Conservation (phyloP, 2,113 vertebrate species). For the Athene noctua region DNA sequence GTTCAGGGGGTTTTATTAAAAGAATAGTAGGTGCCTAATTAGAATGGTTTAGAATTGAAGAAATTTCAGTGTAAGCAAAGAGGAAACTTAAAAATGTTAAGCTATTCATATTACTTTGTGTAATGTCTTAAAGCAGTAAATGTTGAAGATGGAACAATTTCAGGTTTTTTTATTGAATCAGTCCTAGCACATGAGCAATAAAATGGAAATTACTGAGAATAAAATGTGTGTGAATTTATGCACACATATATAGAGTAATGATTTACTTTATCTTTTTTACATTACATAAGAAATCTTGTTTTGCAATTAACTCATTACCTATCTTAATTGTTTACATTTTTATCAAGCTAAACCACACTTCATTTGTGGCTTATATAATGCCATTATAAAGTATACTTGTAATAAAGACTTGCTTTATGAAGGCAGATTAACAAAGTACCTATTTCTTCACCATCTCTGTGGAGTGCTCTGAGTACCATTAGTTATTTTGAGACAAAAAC, state of each 20-base stretch:
- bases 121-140: background rate
- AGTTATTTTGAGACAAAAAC: background rate
- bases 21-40: background rate
- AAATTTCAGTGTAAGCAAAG: background rate
- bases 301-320: background rate
- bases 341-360: background rate
- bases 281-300: background rate
- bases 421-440: background rate
- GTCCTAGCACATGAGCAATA: background rate
- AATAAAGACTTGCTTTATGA: conserved; percentile 10
- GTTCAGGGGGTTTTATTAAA: background rate
- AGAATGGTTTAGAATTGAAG: background rate
- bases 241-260: background rate
- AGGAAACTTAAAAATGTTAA: background rate
- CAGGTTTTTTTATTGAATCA: background rate
- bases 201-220: background rate
- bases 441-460: background rate
- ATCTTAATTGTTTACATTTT: conserved; percentile 32
- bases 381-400: background rate
- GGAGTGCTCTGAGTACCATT: background rate
- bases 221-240: background rate
- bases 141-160: background rate
- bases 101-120: background rate
- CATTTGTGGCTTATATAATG: background rate
- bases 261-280: conserved; percentile 2